These are phyloP conservation scores for Synanthedon andrenaeformis DNA, from an alignment of 2,888 invertebrate species.

Conservation along the genomic window DNA sequence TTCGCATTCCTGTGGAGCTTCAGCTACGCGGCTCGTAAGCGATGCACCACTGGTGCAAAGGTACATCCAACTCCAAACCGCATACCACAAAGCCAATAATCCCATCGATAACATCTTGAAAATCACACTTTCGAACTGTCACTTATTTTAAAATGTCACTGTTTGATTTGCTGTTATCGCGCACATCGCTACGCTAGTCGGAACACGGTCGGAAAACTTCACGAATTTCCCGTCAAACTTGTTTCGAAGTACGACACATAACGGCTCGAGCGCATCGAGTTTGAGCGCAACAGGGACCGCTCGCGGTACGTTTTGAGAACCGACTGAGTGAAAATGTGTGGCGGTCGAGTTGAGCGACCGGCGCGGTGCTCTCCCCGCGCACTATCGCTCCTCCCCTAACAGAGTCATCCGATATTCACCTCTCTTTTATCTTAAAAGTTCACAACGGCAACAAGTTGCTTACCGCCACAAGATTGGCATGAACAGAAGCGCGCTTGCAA, in stretches of 20 bases:
- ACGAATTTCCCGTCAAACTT: slow-evolving; percentile 69
- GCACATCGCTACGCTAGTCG: slow-evolving; percentile 59
- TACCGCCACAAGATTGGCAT: slow-evolving; percentile 66
- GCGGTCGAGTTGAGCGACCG: slow-evolving; percentile 56
- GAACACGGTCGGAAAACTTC: slow-evolving; percentile 59
- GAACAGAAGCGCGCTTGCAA: slow-evolving; percentile 68
- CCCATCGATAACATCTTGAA: slow-evolving; percentile 60
- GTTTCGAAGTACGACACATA: slow-evolving; percentile 65
- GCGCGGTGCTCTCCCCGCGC: slow-evolving; percentile 51
- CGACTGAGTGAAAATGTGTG: slow-evolving; percentile 51
- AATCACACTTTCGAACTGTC: slow-evolving; percentile 60
- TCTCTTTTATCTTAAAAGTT: slow-evolving; percentile 54
- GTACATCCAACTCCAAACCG: slow-evolving; percentile 50
- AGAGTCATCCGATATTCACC: slow-evolving; percentile 37
- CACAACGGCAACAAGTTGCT: slow-evolving; percentile 68
- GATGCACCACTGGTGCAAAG: slow-evolving; percentile 51
- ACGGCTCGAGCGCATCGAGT: slow-evolving; percentile 43
- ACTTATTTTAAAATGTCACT: slow-evolving; percentile 61
- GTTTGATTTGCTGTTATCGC: slow-evolving; percentile 45
- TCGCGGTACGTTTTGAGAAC: slow-evolving; percentile 37
- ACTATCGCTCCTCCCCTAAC: slow-evolving; percentile 60
- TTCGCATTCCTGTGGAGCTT: slow-evolving; percentile 79
- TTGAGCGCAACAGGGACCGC: slow-evolving; percentile 29
- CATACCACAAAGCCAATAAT: slow-evolving; percentile 54
- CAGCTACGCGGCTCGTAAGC: slow-evolving; percentile 67